Evolutionary conservation across 2,888 invertebrate genomes (phyloP).

Genomic region (Drosophila meridiana): DNA sequence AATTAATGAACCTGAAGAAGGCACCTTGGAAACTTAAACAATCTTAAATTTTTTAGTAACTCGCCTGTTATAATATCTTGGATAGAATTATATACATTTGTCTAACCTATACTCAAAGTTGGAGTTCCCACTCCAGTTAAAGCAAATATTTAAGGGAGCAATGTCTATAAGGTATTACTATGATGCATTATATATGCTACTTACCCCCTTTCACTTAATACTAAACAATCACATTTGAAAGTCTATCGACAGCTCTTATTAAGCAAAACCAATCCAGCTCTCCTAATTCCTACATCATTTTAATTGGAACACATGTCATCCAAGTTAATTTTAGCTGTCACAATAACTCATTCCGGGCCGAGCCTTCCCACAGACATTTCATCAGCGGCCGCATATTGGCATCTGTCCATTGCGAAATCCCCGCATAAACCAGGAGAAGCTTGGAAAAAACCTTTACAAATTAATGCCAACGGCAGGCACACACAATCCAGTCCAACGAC

Average conservation of each 20-base stretch:
- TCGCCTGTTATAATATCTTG: too few relatives aligned
- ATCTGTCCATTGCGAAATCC: slow-evolving; percentile 62
- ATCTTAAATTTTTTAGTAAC: too few relatives aligned
- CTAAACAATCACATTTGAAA: neutral
- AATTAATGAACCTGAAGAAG: neutral
- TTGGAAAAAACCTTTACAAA: slow-evolving; percentile 66
- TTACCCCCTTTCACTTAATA: neutral
- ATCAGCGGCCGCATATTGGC: slow-evolving; percentile 77
- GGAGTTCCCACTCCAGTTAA: too few relatives aligned
- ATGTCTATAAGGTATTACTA: neutral
- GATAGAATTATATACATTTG: too few relatives aligned
- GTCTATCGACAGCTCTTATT: neutral
- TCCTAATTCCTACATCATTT: slow-evolving; percentile 35
- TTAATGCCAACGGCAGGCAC: slow-evolving; percentile 67
- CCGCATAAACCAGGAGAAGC: slow-evolving; percentile 13
- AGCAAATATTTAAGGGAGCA: neutral
- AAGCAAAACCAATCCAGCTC: neutral
- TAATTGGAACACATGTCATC: slow-evolving; percentile 56
- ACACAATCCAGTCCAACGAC: slow-evolving; percentile 38
- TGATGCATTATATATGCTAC: neutral
- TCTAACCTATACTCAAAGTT: too few relatives aligned
- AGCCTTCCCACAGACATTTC: slow-evolving; percentile 72
- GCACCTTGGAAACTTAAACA: neutral
- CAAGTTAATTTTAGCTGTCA: slow-evolving; percentile 54
- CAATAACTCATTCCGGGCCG: slow-evolving; percentile 52